Evolutionary conservation across 2,113 vertebrate genomes (phyloP), one percentile per base, ranked within the genome.

Genomic region (Forbesichthys agassizii): DNA sequence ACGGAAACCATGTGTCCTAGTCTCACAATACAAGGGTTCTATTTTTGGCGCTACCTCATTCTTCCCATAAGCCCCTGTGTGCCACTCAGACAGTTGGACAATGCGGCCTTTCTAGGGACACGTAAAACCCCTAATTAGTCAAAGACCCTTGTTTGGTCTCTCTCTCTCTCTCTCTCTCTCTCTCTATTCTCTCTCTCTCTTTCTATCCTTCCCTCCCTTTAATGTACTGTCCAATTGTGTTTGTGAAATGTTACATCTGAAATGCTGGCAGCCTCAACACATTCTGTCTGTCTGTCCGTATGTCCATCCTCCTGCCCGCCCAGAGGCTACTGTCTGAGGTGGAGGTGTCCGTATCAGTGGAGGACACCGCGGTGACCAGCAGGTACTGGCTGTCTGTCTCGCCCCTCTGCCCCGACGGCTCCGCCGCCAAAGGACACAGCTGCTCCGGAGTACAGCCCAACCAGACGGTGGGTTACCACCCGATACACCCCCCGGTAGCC

Each of bases 281-380:
- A 68, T n/a, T 65, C 18, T 68, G 42, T 68, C 55, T 69, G 27
- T 65, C 18, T 68, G 46, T 51, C 13, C 1, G 3, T 51, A 18
- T 48, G 33, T 61, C 20, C 42, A 1, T 52, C 27, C 27, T 12
- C 62, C 13, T 49, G 11, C 63, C 10, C 46, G 48, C 82, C 27
- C 77, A 94, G 98, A 97, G 93, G 84, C 89, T 98, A 47, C 84
- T 98, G 75, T 96, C 96, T 33, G 96, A 98, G 89, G 96, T 98
- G 69, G 92, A 93, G 86, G 90, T 99, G 81, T 93, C 95, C 55
- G 88, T 92, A 64, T 85, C 80, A 11, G 90, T 98, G 78, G 94
- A 98, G 89, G 96, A 96, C 90, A 84, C 90, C 46, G 93, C 92
- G 33, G 90, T 93, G 33, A 90, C 93, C 64, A 92, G 91, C 87